Evolutionary conservation across 2,797 vertebrate genomes (phyloP).

Genomic region (Rhincodon typus): DNA sequence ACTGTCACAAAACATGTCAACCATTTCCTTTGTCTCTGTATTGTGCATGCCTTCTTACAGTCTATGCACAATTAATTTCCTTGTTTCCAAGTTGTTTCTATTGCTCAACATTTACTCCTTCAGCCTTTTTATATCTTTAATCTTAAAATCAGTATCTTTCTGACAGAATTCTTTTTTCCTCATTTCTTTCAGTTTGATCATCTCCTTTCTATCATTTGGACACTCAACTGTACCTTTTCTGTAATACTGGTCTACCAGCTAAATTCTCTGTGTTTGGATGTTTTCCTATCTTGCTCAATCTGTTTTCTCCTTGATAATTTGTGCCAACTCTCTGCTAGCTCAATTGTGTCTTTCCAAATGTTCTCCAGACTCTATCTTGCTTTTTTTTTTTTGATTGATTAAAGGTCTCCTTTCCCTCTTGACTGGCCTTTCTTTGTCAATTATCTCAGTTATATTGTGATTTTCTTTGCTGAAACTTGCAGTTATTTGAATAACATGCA

Average conservation of each 20-base stretch:
- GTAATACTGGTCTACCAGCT: background rate
- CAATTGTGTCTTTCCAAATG: background rate
- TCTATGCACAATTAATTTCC: constrained; percentile 35
- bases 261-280: background rate
- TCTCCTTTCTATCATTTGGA: background rate
- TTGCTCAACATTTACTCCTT: background rate
- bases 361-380: background rate
- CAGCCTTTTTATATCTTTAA: background rate
- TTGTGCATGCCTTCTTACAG: constrained; percentile 41
- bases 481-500: background rate
- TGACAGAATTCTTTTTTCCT: background rate
- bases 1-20: background rate
- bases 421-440: background rate
- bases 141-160: background rate
- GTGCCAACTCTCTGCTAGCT: background rate
- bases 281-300: background rate
- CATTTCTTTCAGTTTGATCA: background rate
- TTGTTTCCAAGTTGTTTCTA: background rate
- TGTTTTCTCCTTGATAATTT: background rate
- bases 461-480: background rate
- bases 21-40: background rate
- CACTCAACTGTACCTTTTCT: background rate
- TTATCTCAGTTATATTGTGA: background rate
- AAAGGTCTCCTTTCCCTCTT: background rate
- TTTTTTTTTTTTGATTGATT: background rate